Percentiles rank a stretch among this genome's conserved stretches.
These are phyloP conservation scores for Coboldia fuscipes DNA, from an alignment of 1,140 invertebrate species.

Conservation along the genomic window DNA sequence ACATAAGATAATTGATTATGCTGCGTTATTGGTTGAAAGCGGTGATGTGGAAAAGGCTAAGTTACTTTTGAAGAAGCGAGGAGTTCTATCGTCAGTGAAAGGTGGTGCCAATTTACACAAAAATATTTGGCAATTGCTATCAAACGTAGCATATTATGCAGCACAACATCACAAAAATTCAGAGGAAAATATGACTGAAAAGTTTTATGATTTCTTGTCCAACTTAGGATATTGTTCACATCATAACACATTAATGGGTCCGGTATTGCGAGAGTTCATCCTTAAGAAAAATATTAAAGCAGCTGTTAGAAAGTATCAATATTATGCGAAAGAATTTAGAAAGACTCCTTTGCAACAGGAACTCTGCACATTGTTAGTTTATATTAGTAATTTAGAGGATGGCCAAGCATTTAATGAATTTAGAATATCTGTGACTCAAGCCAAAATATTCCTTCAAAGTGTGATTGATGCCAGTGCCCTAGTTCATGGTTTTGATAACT, in stretches of 20 bases:
- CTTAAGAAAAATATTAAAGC: conserved; percentile 17
- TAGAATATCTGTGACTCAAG: conserved; percentile 4
- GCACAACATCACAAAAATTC: conserved; percentile 7
- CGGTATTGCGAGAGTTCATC: conserved; percentile 23
- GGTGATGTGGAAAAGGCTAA: conserved; percentile 20
- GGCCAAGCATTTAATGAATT: conserved; percentile 5
- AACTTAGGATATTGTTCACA: conserved; percentile 21
- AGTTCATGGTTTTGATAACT: conserved; percentile 17
- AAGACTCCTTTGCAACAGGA: conserved; percentile 26
- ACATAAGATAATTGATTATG: conserved; percentile 26
- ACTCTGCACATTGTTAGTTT: conserved; percentile 20
- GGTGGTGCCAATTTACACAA: conserved; percentile 11
- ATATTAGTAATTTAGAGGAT: conserved; percentile 12
- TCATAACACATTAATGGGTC: conserved; percentile 21
- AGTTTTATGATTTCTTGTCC: conserved; percentile 15
- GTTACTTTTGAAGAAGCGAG: conserved; percentile 13
- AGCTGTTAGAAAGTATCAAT: conserved; percentile 18
- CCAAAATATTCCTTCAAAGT: conserved; percentile 15
- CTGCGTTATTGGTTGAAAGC: conserved; percentile 19
- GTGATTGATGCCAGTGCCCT: conserved; percentile 14
- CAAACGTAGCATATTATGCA: conserved; percentile 12
- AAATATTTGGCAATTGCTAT: conserved; percentile 24
- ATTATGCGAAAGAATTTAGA: conserved; percentile 14
- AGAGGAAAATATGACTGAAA: conserved; percentile 8
- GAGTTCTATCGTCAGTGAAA: conserved; percentile 8